Evolutionary conservation across 2,888 invertebrate species (phyloP).

Genomic region (Drosophila buzzatii): DNA sequence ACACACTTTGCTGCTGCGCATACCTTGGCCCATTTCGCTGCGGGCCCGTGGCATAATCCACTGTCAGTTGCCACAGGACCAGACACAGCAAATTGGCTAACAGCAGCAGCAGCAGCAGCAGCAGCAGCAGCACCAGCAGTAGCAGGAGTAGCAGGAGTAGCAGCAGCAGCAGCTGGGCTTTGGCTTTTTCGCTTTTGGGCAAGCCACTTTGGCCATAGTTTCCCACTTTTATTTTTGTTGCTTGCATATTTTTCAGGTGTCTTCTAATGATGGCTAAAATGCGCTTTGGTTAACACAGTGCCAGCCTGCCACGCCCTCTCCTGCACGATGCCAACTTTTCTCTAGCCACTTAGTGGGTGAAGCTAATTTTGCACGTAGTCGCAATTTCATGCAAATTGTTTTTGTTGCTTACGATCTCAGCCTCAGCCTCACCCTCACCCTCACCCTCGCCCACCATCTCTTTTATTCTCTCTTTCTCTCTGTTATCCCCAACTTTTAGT

Average conservation of each 20-base stretch:
- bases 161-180: constrained; percentile 42
- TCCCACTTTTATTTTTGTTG: constrained; percentile 21
- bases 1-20: constrained; percentile 44
- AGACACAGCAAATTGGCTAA: constrained; percentile 23
- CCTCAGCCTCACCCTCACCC: neutral
- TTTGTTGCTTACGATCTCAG: constrained; percentile 45
- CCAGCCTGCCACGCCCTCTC: constrained; percentile 4
- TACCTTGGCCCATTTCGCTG: constrained; percentile 26
- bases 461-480: neutral
- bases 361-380: constrained; percentile 69
- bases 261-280: constrained; percentile 74
- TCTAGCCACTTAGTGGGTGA: constrained; percentile 60
- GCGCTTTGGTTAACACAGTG: constrained; percentile 53
- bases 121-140: constrained; percentile 40
- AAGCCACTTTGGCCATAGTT: constrained; percentile 42
- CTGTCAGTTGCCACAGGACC: constrained; percentile 18
- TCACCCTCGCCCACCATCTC: neutral
- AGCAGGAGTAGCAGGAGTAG: constrained; percentile 25
- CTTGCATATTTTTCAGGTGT: constrained; percentile 65
- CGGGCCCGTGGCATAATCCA: constrained; percentile 40
- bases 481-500: neutral
- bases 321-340: constrained; percentile 33
- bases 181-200: constrained; percentile 44
- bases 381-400: constrained; percentile 73
- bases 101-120: constrained; percentile 32